Conservation (phyloP, 2,888 invertebrate genomes). For the Andrena praecox region DNA sequence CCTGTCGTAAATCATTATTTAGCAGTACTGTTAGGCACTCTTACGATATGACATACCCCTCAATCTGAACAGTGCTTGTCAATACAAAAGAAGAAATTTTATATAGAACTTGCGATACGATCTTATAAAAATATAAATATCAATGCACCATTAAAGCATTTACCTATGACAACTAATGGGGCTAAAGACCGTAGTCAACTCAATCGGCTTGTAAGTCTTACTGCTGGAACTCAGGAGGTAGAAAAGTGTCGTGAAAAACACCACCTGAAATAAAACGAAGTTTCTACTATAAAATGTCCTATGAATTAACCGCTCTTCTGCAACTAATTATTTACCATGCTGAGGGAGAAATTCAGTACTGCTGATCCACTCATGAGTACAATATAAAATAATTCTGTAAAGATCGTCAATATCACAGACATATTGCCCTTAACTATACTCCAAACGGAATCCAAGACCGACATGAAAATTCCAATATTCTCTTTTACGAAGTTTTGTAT, state of each 20-base stretch:
- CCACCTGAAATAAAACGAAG: slow-evolving; percentile 88
- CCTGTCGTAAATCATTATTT: not conserved
- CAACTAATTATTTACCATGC: slow-evolving; percentile 88
- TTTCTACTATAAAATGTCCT: not conserved
- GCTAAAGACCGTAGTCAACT: slow-evolving; percentile 93
- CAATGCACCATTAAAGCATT: slow-evolving; percentile 43
- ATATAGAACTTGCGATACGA: not conserved
- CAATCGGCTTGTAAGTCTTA: slow-evolving; percentile 96
- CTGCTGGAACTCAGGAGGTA: slow-evolving; percentile 96
- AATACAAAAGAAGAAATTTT: slow-evolving; percentile 43
- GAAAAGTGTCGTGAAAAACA: slow-evolving; percentile 98
- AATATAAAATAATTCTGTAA: slow-evolving; percentile 95
- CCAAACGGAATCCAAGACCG: slow-evolving; percentile 95
- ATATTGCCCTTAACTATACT: slow-evolving; percentile 96
- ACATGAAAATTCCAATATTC: slow-evolving; percentile 95
- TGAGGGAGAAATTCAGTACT: slow-evolving; percentile 94
- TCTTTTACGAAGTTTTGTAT: slow-evolving; percentile 94
- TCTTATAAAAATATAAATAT: not conserved
- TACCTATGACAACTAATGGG: slow-evolving; percentile 89
- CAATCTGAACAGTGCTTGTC: slow-evolving; percentile 71
- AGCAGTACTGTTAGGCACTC: not conserved
- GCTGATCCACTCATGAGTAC: slow-evolving; percentile 96
- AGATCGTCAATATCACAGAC: slow-evolving; percentile 92
- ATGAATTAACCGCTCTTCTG: not conserved
- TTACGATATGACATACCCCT: slow-evolving; percentile 73